Evolutionary conservation across 1,140 invertebrate species (phyloP).

Genomic region (Gryon sp.): DNA sequence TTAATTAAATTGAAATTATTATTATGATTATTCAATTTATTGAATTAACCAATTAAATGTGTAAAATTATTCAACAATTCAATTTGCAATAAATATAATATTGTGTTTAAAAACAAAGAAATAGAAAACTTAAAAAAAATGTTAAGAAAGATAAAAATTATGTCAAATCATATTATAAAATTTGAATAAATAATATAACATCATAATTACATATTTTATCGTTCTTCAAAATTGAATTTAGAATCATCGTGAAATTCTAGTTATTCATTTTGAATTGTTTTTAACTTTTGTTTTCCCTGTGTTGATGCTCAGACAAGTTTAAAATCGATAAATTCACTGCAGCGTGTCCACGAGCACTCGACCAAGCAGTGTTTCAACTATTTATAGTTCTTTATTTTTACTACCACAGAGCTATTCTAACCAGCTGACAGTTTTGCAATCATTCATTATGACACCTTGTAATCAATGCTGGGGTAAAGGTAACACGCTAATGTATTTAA

Average conservation of each 20-base stretch:
- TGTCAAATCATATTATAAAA: too few relatives aligned
- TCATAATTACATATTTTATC: too few relatives aligned
- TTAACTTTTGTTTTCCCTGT: constrained; percentile 46
- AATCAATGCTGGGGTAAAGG: constrained; percentile 59
- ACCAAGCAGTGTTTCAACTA: constrained; percentile 51
- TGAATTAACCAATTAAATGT: too few relatives aligned
- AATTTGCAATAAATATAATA: too few relatives aligned
- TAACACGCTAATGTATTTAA: constrained; percentile 24
- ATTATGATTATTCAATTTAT: too few relatives aligned
- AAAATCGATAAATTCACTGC: constrained; percentile 63
- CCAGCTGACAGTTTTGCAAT: constrained; percentile 62
- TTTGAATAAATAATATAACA: neutral
- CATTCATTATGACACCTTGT: constrained; percentile 63
- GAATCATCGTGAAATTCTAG: too few relatives aligned
- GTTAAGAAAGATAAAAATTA: too few relatives aligned
- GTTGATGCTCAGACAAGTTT: constrained; percentile 56
- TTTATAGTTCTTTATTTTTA: constrained; percentile 64
- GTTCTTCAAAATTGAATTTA: too few relatives aligned
- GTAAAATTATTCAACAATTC: too few relatives aligned
- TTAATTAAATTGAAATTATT: too few relatives aligned
- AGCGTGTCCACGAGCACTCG: constrained; percentile 48
- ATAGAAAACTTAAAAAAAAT: too few relatives aligned
- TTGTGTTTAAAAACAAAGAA: too few relatives aligned
- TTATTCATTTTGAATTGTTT: constrained; percentile 33
- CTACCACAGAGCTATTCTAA: constrained; percentile 52